Evolutionary conservation across 1,140 invertebrate species (phyloP), one percentile per base, ranked within the genome.

Genomic region (Stegodyphus dumicola): DNA sequence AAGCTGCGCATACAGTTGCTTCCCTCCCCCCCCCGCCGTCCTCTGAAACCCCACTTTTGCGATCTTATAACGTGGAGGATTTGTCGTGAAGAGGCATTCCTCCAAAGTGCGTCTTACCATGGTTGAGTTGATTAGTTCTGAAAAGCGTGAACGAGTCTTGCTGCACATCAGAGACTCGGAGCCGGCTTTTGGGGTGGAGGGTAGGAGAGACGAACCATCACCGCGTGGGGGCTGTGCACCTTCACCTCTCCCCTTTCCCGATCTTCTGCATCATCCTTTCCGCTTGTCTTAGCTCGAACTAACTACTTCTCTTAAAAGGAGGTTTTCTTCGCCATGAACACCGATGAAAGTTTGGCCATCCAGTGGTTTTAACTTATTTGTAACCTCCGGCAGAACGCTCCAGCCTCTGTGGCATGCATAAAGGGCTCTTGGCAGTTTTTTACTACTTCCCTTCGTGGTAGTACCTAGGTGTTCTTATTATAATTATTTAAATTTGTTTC

Each of bases 191-290:
- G 11, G 17, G 51, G 33, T 33, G 33, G 33, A 33, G 33, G 33
- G 18, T n/a, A 48, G 49, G 18, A 65, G 77, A 49, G 64, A 69
- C 52, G 67, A 49, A 49, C n/a, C 48, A 74, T 51, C 10, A 13
- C 5, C 18, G 15, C 13, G 11, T 6, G n/a, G n/a, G 10, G 13
- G n/a, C 70, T 6, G 10, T 51, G 6, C 48, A 56, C 76, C 76
- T 64, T 60, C 33, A 15, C 66, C 33, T 18, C 54, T 73, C 51
- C 64, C 33, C 52, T 69, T 73, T 73, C 81, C 65, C 9, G 73
- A 85, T 85, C 81, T 85, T 85, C 73, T 15, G 81, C 81, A 85
- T 85, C 84, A 86, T 86, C 73, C 84, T 77, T 86, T 86, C 75
- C 84, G 84, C 84, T 73, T 86, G 84, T 86, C 84, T 86, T 78